Base-by-base conservation (phyloP, 2,113 vertebrate species). In the Paraplagusia blochii region DNA sequence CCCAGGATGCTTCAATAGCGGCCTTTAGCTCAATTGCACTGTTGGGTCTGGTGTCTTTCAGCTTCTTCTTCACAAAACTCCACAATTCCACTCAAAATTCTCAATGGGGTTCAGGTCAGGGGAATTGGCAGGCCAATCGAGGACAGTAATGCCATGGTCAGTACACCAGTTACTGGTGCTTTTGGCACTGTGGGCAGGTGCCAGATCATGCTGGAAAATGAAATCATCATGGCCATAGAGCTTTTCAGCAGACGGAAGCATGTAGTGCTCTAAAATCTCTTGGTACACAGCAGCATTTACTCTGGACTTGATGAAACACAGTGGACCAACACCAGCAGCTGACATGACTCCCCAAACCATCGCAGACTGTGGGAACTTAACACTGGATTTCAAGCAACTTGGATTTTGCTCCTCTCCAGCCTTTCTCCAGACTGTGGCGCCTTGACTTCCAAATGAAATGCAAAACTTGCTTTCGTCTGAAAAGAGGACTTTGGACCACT, bases 391-490 rank as follows among this genome's bases (percentile, higher is more conserved):
- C 36, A 39, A 39, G 36, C 36, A 39, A 29, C 22, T 29, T 29
- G 22, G 36, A 39, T 39, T 39, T 12, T 39, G 36, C 11, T 9
- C 10, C 40, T 42, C 40, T 42, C 40, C 14, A 13, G 5, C 15
- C 48, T 50, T 34, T 35, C 48, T 35, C 5, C 36, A 39, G 36
- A 39, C 36, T 50, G 3, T 29, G 22, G 44, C 7, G 44, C 47
- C 39, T 54, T 63, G 49, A 58, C 44, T 58, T 68, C 35, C 19
- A 55, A 63, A 68, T 57, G 36, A 57, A 29, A 65, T 69, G 49
- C 46, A 59, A 22, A 49, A 29, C 59, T 56, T 17, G 56, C 38
- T 51, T 56, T 52, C 46, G 51, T 50, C 8, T 18, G 40, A 63
- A 52, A 43, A 55, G 16, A 44, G 7, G 16, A 49, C 9, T 60